Conservation (phyloP, 2,113 vertebrate species). For the Amblyornis subalaris region DNA sequence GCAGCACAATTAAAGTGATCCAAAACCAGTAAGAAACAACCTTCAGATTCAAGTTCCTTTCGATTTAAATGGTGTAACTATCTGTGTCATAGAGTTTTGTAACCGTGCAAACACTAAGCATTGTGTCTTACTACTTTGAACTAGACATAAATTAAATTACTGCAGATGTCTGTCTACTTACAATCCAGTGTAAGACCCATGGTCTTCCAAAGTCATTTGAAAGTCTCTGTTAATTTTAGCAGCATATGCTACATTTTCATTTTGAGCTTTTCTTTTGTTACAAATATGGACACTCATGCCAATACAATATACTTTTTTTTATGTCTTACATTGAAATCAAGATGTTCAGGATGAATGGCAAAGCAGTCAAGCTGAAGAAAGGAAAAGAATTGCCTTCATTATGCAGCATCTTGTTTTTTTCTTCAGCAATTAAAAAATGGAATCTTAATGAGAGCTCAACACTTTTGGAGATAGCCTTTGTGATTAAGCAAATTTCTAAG, state of each 20-base stretch:
- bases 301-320: neutral
- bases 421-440: neutral
- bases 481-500: neutral
- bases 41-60: neutral
- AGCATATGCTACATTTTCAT: neutral
- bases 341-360: neutral
- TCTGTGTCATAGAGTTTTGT: neutral
- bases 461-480: neutral
- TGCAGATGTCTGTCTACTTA: neutral
- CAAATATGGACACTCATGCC: neutral
- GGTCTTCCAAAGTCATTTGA: neutral
- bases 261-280: neutral
- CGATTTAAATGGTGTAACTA: neutral
- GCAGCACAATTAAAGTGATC: neutral
- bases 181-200: neutral
- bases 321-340: neutral
- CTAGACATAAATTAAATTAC: neutral
- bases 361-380: neutral
- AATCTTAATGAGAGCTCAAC: neutral
- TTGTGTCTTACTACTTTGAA: neutral
- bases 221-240: neutral
- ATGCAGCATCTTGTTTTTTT: neutral
- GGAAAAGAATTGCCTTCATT: neutral
- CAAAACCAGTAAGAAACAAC: neutral
- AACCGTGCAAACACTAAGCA: neutral